Conservation (phyloP, 2,888 invertebrate species). For the Urechis unicinctus region DNA sequence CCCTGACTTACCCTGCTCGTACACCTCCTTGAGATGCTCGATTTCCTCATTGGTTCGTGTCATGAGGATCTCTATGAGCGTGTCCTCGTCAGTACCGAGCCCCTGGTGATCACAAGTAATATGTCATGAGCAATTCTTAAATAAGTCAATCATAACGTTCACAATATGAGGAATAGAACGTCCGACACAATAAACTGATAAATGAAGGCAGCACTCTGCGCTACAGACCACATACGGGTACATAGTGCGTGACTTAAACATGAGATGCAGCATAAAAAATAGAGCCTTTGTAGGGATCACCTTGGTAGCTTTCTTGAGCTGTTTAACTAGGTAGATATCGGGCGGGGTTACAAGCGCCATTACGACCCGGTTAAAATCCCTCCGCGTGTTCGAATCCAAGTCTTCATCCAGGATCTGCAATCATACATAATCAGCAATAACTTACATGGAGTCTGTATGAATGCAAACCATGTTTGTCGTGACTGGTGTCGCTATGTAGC, state of each 20-base stretch:
- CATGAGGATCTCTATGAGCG: constrained; percentile 63
- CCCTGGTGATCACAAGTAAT: background rate
- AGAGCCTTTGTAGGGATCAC: background rate
- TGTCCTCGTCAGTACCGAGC: background rate
- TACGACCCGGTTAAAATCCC: background rate
- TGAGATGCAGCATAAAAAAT: no score
- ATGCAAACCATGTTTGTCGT: no score
- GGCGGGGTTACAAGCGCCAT: background rate
- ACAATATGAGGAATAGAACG: no score
- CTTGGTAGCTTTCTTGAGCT: background rate
- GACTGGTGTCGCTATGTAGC: no score
- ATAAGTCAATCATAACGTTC: no score
- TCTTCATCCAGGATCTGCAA: background rate
- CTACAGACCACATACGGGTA: no score
- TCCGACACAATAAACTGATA: no score
- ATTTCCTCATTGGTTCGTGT: constrained; percentile 53
- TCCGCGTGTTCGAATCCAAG: background rate
- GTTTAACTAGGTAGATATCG: background rate
- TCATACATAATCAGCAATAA: no score
- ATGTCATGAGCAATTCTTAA: no score
- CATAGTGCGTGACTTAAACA: no score
- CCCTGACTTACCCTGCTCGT: background rate
- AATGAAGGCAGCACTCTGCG: no score
- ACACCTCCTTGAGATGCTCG: constrained; percentile 61
- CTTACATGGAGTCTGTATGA: no score